Conservation (phyloP, 2,113 vertebrate species). For the Elgaria multicarinata region DNA sequence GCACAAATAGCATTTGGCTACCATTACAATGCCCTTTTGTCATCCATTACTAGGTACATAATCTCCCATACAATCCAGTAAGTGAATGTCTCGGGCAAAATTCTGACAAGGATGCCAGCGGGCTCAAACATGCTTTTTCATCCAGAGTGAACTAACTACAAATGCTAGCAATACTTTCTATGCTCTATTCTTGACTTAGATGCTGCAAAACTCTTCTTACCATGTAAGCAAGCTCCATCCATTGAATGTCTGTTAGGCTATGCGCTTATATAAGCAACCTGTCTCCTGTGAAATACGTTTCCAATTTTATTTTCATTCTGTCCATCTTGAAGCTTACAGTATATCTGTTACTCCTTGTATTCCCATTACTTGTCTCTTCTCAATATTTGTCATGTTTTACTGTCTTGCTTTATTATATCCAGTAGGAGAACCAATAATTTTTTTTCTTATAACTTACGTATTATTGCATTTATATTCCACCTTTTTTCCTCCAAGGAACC, state of each 20-base stretch:
- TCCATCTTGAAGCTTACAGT: constrained; percentile 41
- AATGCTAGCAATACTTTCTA: constrained; percentile 38
- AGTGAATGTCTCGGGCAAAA: background rate
- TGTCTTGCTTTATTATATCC: constrained; percentile 43
- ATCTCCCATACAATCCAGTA: background rate
- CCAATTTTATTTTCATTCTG: constrained; percentile 43
- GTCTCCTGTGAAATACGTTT: constrained; percentile 44
- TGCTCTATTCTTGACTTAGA: constrained; percentile 24
- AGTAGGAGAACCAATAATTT: background rate
- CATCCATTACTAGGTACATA: background rate
- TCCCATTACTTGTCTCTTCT: constrained; percentile 43
- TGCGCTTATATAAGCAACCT: constrained; percentile 35
- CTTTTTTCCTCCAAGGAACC: no score
- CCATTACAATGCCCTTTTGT: constrained; percentile 29
- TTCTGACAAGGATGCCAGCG: constrained; percentile 16
- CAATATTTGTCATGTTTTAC: constrained; percentile 50
- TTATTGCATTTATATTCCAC: no score
- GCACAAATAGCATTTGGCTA: constrained; percentile 10
- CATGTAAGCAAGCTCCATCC: constrained; percentile 27
- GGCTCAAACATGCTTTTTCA: background rate
- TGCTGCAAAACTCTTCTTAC: constrained; percentile 29
- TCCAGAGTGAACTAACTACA: constrained; percentile 17
- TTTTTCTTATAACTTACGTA: constrained; percentile 46
- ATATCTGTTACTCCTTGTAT: constrained; percentile 42
- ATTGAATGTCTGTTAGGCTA: constrained; percentile 37